Evolutionary conservation across 2,113 vertebrate species (phyloP).

Genomic region (Canis aureus): DNA sequence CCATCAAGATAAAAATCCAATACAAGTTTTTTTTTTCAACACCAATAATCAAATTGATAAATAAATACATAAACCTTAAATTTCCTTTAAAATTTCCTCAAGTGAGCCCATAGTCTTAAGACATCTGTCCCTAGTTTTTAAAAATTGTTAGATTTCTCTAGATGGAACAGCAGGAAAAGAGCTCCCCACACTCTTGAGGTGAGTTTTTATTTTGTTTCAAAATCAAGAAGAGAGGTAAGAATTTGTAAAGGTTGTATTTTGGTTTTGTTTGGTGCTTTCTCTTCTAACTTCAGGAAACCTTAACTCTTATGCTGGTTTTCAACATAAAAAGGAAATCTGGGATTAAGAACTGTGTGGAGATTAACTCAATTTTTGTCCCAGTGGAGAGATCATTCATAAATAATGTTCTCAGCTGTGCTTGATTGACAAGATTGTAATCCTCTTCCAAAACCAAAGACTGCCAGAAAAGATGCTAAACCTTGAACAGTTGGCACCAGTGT

Average conservation of each 20-base stretch:
- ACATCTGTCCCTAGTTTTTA: not conserved
- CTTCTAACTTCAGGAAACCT: not conserved
- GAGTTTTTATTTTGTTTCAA: slow-evolving; percentile 35
- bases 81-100: not conserved
- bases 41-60: slow-evolving; percentile 43
- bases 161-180: not conserved
- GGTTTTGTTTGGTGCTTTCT: not conserved
- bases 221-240: slow-evolving; percentile 1
- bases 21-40: not conserved
- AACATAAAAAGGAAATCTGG: slow-evolving; percentile 24
- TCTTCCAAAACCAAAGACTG: not conserved
- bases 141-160: slow-evolving; percentile 26
- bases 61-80: not conserved
- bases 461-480: not conserved
- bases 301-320: slow-evolving; percentile 31
- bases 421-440: not conserved
- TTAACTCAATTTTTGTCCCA: slow-evolving; percentile 65
- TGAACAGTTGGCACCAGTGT: not conserved
- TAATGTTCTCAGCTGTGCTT: slow-evolving; percentile 40
- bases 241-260: not conserved
- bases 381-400: slow-evolving; percentile 65
- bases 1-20: slow-evolving; percentile 37
- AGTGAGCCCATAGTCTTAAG: not conserved
- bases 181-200: not conserved
- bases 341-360: slow-evolving; percentile 47